Evolutionary conservation across 1,140 invertebrate species (phyloP).

Genomic region (Prorops nasuta): DNA sequence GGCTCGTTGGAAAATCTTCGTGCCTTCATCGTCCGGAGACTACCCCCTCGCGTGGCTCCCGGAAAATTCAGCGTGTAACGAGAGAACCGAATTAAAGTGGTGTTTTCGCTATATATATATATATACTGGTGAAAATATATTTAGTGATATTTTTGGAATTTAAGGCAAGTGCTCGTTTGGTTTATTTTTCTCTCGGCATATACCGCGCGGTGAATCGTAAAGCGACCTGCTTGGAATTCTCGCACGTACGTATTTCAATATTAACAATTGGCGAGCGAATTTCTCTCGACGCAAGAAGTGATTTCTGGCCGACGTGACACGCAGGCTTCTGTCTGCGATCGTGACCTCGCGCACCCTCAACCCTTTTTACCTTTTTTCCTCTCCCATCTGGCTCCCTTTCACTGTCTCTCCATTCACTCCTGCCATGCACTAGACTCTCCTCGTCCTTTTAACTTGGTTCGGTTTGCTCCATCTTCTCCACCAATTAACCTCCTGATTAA

Average conservation of each 20-base stretch:
- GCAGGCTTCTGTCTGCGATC: conserved; percentile 44
- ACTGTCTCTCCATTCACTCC: neutral
- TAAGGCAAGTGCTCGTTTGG: conserved; percentile 28
- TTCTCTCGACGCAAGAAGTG: conserved; percentile 38
- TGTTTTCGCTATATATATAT: too few relatives aligned
- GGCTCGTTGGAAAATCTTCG: too few relatives aligned
- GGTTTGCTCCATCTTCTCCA: neutral
- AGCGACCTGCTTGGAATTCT: too few relatives aligned
- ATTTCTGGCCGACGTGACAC: conserved; percentile 48
- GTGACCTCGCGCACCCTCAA: conserved; percentile 33
- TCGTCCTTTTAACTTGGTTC: neutral
- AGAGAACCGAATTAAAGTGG: too few relatives aligned
- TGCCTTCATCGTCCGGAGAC: too few relatives aligned
- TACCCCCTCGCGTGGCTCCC: too few relatives aligned
- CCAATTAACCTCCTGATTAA: too few relatives aligned
- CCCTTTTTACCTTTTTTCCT: conserved; percentile 9
- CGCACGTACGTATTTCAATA: conserved; percentile 45
- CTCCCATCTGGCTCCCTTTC: conserved; percentile 1
- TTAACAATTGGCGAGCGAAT: conserved; percentile 47
- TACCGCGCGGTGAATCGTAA: conserved; percentile 12
- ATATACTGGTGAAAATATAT: too few relatives aligned
- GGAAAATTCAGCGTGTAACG: too few relatives aligned
- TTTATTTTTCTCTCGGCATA: too few relatives aligned
- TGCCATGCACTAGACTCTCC: neutral
- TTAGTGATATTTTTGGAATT: too few relatives aligned